A percentile compares a stretch with the other conserved stretches of the same genome.
phyloP scores from a whole-genome alignment of 2,797 vertebrate species.

The Meda fulgida region DNA sequence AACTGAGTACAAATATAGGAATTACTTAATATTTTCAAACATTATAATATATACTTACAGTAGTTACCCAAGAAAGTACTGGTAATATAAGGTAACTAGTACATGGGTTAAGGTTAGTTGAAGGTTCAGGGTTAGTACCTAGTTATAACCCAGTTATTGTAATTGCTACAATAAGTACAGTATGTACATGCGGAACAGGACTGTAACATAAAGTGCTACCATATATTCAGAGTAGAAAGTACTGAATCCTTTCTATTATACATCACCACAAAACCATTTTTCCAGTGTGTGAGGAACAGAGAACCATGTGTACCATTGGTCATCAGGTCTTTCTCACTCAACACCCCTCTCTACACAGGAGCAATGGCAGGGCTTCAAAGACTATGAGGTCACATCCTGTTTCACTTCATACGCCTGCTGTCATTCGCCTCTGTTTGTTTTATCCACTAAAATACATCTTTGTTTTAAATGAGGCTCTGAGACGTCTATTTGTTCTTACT shows the following conservation, averaged over 20 bases:
- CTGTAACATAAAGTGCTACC: no score
- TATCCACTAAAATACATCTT: not conserved
- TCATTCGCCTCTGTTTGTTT: constrained; percentile 10
- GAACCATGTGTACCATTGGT: constrained; percentile 14
- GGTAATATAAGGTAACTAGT: no score
- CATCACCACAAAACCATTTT: not conserved
- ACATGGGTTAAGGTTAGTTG: no score
- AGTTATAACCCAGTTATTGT: no score
- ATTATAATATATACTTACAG: not conserved
- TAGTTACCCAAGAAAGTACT: no score
- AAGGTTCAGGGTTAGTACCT: no score
- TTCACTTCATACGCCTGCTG: constrained; percentile 29
- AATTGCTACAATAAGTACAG: no score
- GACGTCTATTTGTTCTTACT: not conserved
- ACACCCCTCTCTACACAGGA: constrained; percentile 38
- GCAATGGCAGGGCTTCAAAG: constrained; percentile 27
- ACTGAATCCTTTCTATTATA: not conserved
- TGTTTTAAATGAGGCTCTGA: constrained; percentile 4
- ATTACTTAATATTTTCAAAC: not conserved
- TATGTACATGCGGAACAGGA: no score
- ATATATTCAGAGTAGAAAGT: not conserved
- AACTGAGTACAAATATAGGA: not conserved
- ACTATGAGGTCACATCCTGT: constrained; percentile 50
- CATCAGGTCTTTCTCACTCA: constrained; percentile 50
- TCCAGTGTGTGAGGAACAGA: constrained; percentile 38